Base-by-base conservation (phyloP, 2,797 vertebrate species). In the Sebastolobus altivelis region DNA sequence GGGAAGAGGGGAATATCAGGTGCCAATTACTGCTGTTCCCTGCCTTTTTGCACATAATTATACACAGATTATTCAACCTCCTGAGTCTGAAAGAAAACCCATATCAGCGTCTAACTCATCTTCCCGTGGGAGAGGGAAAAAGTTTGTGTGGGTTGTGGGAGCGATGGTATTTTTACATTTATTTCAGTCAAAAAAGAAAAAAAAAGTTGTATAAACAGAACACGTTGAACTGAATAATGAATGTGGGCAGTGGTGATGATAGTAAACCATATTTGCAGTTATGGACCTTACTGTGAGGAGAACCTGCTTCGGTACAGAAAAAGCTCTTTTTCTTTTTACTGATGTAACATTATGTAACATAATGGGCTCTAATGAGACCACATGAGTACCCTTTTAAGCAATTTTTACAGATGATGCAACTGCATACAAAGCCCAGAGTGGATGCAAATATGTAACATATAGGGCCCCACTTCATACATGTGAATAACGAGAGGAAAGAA, bases 21-120 rank as follows among this genome's bases (percentile, higher is more conserved):
- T 90, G 84, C 83, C 89, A 92, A 87, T 92, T 91, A 93, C 85
- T 8, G 73, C 79, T n/a, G 75, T 69, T 80, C 66, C 65, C 65
- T 65, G 65, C 85, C 85, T 86, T 88, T 81, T 65, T 78, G 66
- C 72, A 52, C 71, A 72, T 85, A 89, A 93, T 92, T 92, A 91
- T 71, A 62, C 72, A 68, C 16, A 74, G 62, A 90, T 88, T 89
- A 90, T 77, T 82, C 84, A 89, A 81, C 80, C 85, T 86, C 79
- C 49, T 1, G 62, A 88, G 84, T 75, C 81, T 91, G 79, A 92
- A 58, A 75, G 82, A 73, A 91, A 88, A 89, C 85, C 85, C 25
- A 25, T 69, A 77, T 88, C 83, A 85, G 79, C 20, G 60, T 61
- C 56, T 43, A 69, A 83, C 82, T 76, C 66, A 2, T 55, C 69